Percentiles rank a stretch among this genome's conserved stretches.
Evolutionary conservation across 2,888 invertebrate species (phyloP).

Genomic region (Catocala nupta): DNA sequence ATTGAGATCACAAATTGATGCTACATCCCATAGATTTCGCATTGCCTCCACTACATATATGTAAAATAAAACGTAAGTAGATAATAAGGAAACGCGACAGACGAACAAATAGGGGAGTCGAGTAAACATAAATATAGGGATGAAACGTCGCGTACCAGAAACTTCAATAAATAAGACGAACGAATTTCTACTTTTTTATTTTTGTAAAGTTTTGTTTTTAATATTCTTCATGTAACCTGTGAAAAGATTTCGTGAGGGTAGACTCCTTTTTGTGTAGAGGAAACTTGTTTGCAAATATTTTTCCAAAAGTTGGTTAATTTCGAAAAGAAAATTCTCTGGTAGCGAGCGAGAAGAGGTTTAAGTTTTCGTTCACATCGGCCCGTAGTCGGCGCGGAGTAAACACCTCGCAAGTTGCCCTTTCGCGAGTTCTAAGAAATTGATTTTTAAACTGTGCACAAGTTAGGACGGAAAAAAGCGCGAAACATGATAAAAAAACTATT

Average conservation of each 20-base stretch:
- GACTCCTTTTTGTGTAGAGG: conserved; percentile 60
- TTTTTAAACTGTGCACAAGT: conserved; percentile 84
- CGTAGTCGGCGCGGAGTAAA: conserved; percentile 68
- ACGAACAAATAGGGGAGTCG: conserved; percentile 50
- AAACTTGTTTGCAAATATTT: conserved; percentile 75
- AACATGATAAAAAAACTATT: conserved; percentile 80
- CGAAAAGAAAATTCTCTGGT: conserved; percentile 67
- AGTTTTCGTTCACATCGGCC: conserved; percentile 71
- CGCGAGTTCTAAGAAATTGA: conserved; percentile 79
- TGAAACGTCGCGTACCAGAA: conserved; percentile 48
- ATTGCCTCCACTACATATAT: conserved; percentile 40
- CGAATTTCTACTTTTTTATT: conserved; percentile 52
- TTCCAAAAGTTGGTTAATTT: conserved; percentile 75
- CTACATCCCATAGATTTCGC: conserved; percentile 31
- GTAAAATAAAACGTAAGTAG: conserved; percentile 54
- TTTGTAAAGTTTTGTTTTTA: conserved; percentile 56
- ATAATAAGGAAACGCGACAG: conserved; percentile 56
- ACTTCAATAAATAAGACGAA: conserved; percentile 55
- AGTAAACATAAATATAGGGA: conserved; percentile 54
- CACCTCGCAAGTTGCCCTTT: conserved; percentile 79
- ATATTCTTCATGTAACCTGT: conserved; percentile 62
- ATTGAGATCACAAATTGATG: conserved; percentile 34
- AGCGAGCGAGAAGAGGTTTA: conserved; percentile 60
- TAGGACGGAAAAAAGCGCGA: conserved; percentile 69
- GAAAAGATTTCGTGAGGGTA: conserved; percentile 59